Percentiles rank a stretch among this genome's conserved stretches.
These are phyloP conservation scores for Silurus aristotelis DNA, from an alignment of 2,797 vertebrate genomes.

Conservation along the genomic window DNA sequence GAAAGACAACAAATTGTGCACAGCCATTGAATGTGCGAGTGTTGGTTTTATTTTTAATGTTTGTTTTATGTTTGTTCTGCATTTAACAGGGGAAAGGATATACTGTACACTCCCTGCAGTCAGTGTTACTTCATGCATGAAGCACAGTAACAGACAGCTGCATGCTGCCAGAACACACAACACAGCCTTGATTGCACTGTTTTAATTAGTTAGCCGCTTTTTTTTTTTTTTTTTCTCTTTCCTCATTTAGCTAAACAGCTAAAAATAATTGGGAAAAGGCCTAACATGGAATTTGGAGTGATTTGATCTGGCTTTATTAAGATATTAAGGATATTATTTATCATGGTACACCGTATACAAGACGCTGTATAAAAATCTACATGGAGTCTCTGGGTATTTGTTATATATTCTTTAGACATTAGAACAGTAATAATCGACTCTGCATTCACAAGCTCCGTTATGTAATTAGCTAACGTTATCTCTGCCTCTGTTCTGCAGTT, in stretches of 20 bases:
- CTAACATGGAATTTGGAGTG: background rate
- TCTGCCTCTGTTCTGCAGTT: conserved; percentile 60
- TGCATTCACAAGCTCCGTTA: background rate
- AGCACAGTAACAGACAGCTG: background rate
- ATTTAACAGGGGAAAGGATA: background rate
- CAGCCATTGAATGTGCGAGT: background rate
- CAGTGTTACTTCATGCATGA: background rate
- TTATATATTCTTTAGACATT: background rate
- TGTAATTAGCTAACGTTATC: background rate
- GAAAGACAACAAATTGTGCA: background rate
- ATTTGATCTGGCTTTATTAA: background rate
- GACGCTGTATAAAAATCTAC: background rate
- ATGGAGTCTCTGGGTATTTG: background rate
- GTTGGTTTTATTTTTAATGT: background rate
- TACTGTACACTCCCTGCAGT: background rate
- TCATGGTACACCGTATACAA: background rate
- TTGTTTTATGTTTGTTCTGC: background rate
- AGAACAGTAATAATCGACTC: background rate
- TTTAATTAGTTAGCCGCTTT: background rate
- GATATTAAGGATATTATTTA: background rate
- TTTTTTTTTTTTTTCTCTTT: background rate
- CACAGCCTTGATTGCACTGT: background rate
- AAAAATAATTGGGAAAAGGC: background rate
- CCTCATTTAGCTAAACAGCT: background rate
- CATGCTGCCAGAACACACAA: background rate